These are phyloP conservation scores for Dipus sagitta DNA, from an alignment of 2,797 vertebrate species.

Conservation along the genomic window DNA sequence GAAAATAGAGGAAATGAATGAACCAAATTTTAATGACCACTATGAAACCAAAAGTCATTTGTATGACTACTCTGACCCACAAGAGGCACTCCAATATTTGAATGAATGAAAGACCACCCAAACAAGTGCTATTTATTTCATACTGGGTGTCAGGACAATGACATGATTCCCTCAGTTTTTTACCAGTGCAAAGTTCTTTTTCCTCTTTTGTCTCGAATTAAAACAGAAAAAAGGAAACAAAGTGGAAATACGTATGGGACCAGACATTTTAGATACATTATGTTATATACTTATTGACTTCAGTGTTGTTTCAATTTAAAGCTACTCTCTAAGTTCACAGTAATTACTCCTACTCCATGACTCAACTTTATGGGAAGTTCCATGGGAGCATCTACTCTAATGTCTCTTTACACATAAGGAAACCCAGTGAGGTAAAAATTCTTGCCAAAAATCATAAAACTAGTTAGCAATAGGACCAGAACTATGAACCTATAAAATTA, in stretches of 20 bases:
- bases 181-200: neutral
- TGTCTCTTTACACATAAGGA: neutral
- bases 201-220: neutral
- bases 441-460: neutral
- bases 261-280: neutral
- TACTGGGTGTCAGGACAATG: neutral
- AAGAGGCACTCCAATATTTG: conserved; percentile 16
- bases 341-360: neutral
- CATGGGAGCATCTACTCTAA: neutral
- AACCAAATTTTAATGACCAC: conserved; percentile 53
- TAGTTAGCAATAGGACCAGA: neutral
- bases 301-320: neutral
- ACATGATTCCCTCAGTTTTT: conserved; percentile 37
- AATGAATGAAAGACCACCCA: conserved; percentile 24
- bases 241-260: neutral
- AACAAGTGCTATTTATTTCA: neutral
- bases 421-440: neutral
- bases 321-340: neutral
- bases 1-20: conserved; percentile 10
- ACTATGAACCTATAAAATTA: neutral
- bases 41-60: neutral
- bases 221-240: neutral
- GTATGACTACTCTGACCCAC: neutral
- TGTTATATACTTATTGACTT: neutral
- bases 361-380: neutral